Conservation (phyloP, 2,888 invertebrate species). For the Notodonta dromedarius region DNA sequence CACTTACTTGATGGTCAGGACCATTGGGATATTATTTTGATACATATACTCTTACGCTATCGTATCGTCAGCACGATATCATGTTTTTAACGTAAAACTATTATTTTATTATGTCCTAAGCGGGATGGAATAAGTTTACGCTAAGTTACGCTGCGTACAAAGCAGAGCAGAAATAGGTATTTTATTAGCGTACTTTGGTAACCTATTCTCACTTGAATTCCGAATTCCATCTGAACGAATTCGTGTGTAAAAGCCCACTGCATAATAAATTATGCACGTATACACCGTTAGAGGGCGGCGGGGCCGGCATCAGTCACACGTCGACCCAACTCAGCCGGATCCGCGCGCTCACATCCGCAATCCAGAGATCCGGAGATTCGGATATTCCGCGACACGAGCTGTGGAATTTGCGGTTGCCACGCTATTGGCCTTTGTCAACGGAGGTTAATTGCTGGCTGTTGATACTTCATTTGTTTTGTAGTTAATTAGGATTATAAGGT, state of each 20-base stretch:
- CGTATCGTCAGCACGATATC: no score
- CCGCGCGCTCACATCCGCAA: slow-evolving; percentile 3
- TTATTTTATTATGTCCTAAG: no score
- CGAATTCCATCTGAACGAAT: neutral
- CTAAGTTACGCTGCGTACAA: no score
- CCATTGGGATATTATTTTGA: no score
- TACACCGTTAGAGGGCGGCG: neutral
- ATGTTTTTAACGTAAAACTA: no score
- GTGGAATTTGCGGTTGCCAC: slow-evolving; percentile 1
- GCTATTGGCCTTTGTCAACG: slow-evolving; percentile 2
- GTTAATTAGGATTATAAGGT: neutral
- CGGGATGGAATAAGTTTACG: no score
- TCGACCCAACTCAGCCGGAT: slow-evolving; percentile 2
- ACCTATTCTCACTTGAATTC: neutral
- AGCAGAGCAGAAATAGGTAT: no score
- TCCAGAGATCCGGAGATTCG: slow-evolving; percentile 3
- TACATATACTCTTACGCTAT: no score
- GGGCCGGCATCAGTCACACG: slow-evolving; percentile 3
- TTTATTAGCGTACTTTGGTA: neutral
- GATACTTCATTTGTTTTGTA: neutral
- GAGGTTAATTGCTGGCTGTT: neutral
- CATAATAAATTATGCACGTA: slow-evolving; percentile 5
- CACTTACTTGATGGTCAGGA: no score
- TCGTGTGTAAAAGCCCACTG: neutral
- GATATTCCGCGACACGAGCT: slow-evolving; percentile 1